Conservation (phyloP, 2,113 vertebrate species). For the Oxygymnocypris stewartii region DNA sequence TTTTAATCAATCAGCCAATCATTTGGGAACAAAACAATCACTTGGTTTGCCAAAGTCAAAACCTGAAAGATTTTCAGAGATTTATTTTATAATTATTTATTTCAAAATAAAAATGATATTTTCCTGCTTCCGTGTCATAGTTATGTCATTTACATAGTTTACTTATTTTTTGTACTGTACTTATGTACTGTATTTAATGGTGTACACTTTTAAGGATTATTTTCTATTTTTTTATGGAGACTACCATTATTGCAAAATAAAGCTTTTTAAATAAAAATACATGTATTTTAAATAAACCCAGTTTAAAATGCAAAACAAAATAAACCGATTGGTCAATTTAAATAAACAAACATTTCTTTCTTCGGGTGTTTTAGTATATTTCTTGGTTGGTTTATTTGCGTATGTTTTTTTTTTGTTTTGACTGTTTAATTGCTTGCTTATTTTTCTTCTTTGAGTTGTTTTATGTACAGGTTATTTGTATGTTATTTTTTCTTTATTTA, state of each 20-base stretch:
- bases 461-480: neutral
- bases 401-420: neutral
- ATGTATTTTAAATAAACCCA: too few species aligned
- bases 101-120: too few species aligned
- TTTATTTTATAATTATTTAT: too few species aligned
- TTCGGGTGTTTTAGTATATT: neutral
- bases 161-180: neutral
- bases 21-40: neutral
- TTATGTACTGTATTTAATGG: neutral
- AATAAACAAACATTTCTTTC: neutral
- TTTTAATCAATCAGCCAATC: neutral
- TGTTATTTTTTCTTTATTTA: neutral
- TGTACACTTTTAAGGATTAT: neutral
- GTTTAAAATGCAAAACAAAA: neutral
- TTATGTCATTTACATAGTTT: too few species aligned
- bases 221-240: neutral
- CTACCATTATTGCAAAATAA: neutral
- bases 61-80: neutral
- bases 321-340: too few species aligned
- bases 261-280: neutral
- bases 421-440: neutral
- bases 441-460: neutral
- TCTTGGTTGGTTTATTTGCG: neutral
- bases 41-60: neutral
- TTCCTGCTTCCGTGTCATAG: too few species aligned